A percentile compares a stretch with the other conserved stretches of the same genome.
phyloP scores from a whole-genome alignment of 2,113 vertebrate species.

The Columbina picui region DNA sequence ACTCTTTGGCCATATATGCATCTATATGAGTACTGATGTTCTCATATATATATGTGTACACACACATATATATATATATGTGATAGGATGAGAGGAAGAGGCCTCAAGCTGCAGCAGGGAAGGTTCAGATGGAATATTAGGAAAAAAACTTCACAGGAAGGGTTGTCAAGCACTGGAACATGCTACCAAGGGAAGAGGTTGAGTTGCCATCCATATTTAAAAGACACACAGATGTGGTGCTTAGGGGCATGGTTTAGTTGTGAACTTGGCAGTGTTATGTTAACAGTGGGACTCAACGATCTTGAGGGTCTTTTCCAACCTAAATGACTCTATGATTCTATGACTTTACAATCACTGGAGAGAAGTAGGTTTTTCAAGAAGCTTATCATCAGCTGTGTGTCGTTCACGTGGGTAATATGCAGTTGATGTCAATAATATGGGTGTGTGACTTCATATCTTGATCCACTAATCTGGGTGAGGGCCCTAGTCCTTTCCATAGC shows the following conservation, averaged over 20 bases:
- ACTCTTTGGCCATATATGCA: neutral
- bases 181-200: neutral
- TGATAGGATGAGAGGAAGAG: neutral
- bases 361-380: neutral
- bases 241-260: neutral
- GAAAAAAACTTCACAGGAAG: neutral
- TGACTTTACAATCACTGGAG: neutral
- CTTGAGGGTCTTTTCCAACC: neutral
- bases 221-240: fast-evolving
- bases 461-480: neutral
- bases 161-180: neutral
- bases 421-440: neutral
- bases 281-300: neutral
- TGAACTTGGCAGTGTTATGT: neutral
- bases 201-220: neutral
- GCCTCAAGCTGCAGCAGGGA: neutral
- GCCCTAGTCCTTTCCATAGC: neutral
- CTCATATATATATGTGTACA: neutral
- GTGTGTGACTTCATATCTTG: neutral
- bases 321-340: neutral
- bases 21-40: neutral
- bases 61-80: too few relatives aligned
- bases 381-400: neutral
- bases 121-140: neutral
- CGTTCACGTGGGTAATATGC: fast-evolving